phyloP scores from a whole-genome alignment of 2,113 vertebrate species.

The Eleginops maclovinus region DNA sequence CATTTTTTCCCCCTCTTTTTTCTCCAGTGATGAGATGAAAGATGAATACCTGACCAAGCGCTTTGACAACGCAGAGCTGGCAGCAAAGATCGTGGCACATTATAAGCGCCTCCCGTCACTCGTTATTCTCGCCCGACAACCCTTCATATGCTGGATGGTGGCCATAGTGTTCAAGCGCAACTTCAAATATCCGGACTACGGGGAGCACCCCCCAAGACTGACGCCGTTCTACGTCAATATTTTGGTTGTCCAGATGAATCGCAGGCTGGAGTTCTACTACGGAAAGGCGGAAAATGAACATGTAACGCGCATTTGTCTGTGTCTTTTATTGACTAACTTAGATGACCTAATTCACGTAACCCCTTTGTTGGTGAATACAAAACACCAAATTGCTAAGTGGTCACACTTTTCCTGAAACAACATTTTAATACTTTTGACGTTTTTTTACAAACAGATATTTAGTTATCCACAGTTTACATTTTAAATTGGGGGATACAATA shows the following conservation, averaged over 20 bases:
- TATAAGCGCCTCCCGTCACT: conserved; percentile 66
- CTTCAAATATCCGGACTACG: conserved; percentile 21
- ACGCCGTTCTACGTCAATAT: conserved; percentile 74
- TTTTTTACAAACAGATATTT: neutral
- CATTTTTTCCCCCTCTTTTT: neutral
- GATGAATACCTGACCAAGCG: conserved; percentile 75
- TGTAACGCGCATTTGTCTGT: conserved; percentile 29
- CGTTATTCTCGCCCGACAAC: conserved; percentile 67
- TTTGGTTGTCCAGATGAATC: conserved; percentile 76
- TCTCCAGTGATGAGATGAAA: conserved; percentile 67
- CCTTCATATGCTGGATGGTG: conserved; percentile 81
- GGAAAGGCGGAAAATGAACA: conserved; percentile 1
- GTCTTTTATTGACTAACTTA: neutral
- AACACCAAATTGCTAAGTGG: neutral
- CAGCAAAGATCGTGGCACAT: conserved; percentile 43
- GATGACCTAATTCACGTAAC: neutral
- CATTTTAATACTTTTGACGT: neutral
- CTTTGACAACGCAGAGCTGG: conserved; percentile 21
- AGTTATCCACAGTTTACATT: too few species aligned
- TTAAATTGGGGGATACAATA: neutral
- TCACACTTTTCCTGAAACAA: neutral
- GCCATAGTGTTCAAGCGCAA: conserved; percentile 60
- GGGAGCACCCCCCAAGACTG: conserved; percentile 52
- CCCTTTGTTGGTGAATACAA: neutral
- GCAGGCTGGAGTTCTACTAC: conserved; percentile 75